Percentiles rank a stretch among this genome's conserved stretches.
These are phyloP conservation scores for Mizuhopecten yessoensis DNA, from an alignment of 1,140 invertebrate genomes.

Conservation along the genomic window DNA sequence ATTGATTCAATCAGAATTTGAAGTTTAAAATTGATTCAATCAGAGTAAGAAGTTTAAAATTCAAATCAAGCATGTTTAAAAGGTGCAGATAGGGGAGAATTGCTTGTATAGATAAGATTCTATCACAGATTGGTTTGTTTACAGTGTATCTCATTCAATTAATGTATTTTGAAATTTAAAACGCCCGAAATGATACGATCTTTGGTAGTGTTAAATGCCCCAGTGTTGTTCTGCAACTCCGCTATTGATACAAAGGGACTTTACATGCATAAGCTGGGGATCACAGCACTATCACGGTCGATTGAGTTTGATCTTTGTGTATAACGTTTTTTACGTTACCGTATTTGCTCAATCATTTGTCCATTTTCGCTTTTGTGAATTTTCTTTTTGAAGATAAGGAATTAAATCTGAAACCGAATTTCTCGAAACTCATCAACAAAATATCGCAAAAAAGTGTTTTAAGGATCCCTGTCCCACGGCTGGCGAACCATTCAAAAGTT, in stretches of 20 bases:
- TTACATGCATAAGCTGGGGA: conserved; percentile 16
- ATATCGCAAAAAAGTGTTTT: too few species aligned
- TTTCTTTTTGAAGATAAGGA: too few species aligned
- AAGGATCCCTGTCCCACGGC: too few species aligned
- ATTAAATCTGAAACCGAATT: too few species aligned
- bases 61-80: neutral
- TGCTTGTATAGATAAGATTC: neutral
- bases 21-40: neutral
- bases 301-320: conserved; percentile 24
- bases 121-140: neutral
- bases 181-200: neutral
- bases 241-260: neutral
- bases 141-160: neutral
- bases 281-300: neutral
- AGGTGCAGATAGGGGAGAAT: neutral
- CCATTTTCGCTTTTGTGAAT: neutral
- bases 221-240: neutral
- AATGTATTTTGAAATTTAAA: neutral
- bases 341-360: neutral
- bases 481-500: too few species aligned
- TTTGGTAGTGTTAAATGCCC: neutral
- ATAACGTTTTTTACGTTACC: neutral
- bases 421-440: too few species aligned
- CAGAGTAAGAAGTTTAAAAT: neutral
- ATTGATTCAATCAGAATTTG: neutral